Conservation (phyloP, 2,888 invertebrate species). For the Neoaliturus tenellus region DNA sequence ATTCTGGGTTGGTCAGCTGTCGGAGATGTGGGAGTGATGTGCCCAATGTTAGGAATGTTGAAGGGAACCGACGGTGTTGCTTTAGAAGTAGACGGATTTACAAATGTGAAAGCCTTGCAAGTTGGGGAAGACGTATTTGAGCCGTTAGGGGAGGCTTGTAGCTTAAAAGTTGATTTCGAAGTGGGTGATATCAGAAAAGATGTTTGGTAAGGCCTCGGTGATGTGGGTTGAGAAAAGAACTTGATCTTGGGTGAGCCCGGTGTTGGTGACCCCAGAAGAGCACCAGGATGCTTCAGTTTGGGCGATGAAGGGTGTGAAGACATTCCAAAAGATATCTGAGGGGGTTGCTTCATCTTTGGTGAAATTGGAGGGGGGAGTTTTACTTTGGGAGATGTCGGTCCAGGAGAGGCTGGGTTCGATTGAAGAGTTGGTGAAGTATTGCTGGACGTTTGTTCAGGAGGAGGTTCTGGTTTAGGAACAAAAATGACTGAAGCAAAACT, state of each 20-base stretch:
- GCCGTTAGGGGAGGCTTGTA: slow-evolving; percentile 59
- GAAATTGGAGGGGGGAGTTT: slow-evolving; percentile 66
- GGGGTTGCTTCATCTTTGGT: slow-evolving; percentile 66
- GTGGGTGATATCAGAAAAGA: slow-evolving; percentile 63
- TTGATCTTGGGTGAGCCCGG: slow-evolving; percentile 87
- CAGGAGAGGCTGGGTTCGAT: slow-evolving; percentile 68
- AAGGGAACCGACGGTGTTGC: slow-evolving; percentile 45
- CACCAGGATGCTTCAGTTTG: slow-evolving; percentile 66
- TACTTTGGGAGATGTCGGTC: slow-evolving; percentile 67
- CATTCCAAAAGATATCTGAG: slow-evolving; percentile 64
- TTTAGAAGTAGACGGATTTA: slow-evolving; percentile 61
- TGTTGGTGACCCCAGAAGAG: slow-evolving; percentile 78
- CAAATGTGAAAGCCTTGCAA: slow-evolving; percentile 54
- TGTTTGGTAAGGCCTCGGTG: slow-evolving; percentile 74
- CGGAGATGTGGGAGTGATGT: slow-evolving; percentile 65
- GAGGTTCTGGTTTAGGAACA: slow-evolving; percentile 87
- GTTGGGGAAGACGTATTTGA: slow-evolving; percentile 54
- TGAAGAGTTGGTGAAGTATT: slow-evolving; percentile 76
- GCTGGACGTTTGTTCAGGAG: slow-evolving; percentile 69
- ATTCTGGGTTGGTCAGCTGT: slow-evolving; percentile 57
- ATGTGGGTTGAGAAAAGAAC: slow-evolving; percentile 81
- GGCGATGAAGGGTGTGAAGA: slow-evolving; percentile 68
- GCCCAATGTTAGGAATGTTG: slow-evolving; percentile 60
- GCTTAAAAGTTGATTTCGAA: slow-evolving; percentile 61
- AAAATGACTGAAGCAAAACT: slow-evolving; percentile 96